Conservation (phyloP, 2,797 vertebrate genomes). For the Heliangelus exortis region DNA sequence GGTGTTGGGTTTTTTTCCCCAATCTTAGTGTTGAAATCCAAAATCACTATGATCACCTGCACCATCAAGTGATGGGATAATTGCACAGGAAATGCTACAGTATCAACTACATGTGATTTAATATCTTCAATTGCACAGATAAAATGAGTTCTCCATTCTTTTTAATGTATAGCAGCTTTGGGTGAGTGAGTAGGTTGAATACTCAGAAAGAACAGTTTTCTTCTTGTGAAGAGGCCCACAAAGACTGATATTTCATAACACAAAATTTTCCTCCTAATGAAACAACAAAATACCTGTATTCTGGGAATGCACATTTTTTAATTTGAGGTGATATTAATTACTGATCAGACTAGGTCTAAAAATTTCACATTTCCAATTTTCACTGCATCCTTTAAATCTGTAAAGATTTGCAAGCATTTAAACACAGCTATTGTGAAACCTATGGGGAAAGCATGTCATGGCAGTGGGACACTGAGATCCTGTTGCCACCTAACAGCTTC, state of each 20-base stretch:
- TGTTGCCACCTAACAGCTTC: not conserved
- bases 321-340: not conserved
- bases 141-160: not conserved
- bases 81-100: not conserved
- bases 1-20: not conserved
- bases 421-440: not conserved
- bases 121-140: not conserved
- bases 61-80: not conserved
- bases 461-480: not conserved
- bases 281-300: not conserved
- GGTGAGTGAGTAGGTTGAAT: not conserved
- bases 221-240: not conserved
- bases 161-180: not conserved
- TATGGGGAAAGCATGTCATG: rapidly evolving
- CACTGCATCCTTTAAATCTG: not conserved
- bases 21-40: not conserved
- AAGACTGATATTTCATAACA: not conserved
- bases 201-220: not conserved
- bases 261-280: not conserved
- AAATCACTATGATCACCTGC: not conserved
- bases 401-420: not conserved
- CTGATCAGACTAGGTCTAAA: not conserved
- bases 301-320: not conserved
- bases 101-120: not conserved
- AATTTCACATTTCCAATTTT: not conserved